Evolutionary conservation across 1,140 invertebrate species (phyloP), one percentile per base, ranked within the genome.

Genomic region (Pinna nobilis): DNA sequence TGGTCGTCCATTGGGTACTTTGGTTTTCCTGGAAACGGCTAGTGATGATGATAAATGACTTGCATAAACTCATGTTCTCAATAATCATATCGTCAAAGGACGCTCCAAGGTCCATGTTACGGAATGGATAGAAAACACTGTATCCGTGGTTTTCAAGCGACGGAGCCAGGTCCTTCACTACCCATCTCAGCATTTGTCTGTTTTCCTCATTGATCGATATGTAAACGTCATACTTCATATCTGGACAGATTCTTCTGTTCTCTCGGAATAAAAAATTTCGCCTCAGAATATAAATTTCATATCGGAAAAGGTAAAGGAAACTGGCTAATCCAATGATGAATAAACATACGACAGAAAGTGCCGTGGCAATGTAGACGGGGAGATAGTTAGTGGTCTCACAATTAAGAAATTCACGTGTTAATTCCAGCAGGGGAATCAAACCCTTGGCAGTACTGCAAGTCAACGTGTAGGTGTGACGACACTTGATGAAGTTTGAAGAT

Each of bases 121-220:
- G 23, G 23, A 5, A 63, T 0, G 59, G 49, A 32, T 63, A 25
- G 35, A 44, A 70, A 1, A 60, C 6, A 5, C 33, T 37, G 2
- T 63, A 41, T n/a, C 57, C 49, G 3, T 23, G n/a, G 4, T 18
- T 25, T 41, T 55, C 39, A 3, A 70, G 30, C 18, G 23, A 60
- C 1, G 37, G 59, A 23, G 51, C 69, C 3, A 70, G 33, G 11
- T 39, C 15, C 11, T n/a, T 2, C 1, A 25, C 2, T 15, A 70
- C 41, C 30, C 25, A 70, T 1, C 18, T 53, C 13, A 47, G 32
- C 1, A 70, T 18, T 33, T 70, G 44, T 2, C 1, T 2, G 15
- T 64, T 55, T 4, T 64, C 50, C 9, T 70, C 59, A 32, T 70
- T 41, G 35, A 53, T 41, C 1, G 69, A 70, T 18, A 70, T 53